Percentiles rank a stretch among this genome's conserved stretches.
phyloP scores from a whole-genome alignment of 1,140 invertebrate species.

The Bradysia coprophila region DNA sequence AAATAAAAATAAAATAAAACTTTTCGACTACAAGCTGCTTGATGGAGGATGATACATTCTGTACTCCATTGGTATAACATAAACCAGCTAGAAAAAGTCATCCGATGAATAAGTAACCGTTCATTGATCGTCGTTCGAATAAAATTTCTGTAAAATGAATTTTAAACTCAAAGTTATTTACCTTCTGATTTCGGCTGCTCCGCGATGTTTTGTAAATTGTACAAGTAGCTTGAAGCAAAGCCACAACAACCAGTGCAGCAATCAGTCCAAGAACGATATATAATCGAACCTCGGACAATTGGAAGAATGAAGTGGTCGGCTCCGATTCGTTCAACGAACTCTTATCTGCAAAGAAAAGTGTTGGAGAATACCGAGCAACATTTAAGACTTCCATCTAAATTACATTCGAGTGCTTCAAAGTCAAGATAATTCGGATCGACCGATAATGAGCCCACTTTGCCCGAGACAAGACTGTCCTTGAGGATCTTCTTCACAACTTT shows the following conservation, averaged over 20 bases:
- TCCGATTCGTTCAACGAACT: constrained; percentile 13
- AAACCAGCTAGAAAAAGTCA: constrained; percentile 15
- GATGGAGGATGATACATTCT: constrained; percentile 17
- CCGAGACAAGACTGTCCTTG: constrained; percentile 43
- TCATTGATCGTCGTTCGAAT: not conserved
- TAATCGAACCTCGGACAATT: constrained; percentile 45
- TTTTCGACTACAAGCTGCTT: constrained; percentile 1
- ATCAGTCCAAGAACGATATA: constrained; percentile 71
- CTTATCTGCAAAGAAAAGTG: not conserved
- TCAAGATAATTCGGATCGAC: constrained; percentile 59
- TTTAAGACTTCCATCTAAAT: no score
- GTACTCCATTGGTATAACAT: constrained; percentile 24
- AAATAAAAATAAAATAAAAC: not conserved
- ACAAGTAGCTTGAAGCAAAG: constrained; percentile 64
- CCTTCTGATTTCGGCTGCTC: constrained; percentile 39
- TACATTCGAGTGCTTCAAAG: constrained; percentile 41
- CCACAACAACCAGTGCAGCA: constrained; percentile 54
- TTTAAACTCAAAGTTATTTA: constrained; percentile 13
- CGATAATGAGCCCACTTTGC: constrained; percentile 52
- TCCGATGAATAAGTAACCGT: not conserved
- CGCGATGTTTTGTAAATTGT: constrained; percentile 54
- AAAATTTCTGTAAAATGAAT: not conserved
- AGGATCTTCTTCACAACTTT: constrained; percentile 31
- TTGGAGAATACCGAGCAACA: not conserved
- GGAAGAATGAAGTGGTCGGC: constrained; percentile 28